Conservation (phyloP, 2,888 invertebrate genomes). For the Orchestes rusci region DNA sequence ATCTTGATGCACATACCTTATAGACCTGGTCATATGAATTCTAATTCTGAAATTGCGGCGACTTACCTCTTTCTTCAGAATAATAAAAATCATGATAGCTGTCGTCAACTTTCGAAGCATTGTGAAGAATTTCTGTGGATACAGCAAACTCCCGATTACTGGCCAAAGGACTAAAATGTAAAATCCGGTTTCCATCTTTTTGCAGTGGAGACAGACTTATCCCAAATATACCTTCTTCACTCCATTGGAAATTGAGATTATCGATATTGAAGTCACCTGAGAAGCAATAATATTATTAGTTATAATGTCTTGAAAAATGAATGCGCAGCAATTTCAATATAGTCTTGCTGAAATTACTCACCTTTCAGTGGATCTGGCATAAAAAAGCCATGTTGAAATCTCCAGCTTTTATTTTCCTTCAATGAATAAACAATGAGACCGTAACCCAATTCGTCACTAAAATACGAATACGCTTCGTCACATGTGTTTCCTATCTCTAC, state of each 20-base stretch:
- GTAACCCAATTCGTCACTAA: conserved; percentile 50
- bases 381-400: conserved; percentile 71
- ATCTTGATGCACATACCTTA: too few species aligned
- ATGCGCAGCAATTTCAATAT: too few species aligned
- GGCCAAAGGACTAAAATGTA: conserved; percentile 74
- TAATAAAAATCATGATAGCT: conserved; percentile 66
- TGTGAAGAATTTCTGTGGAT: conserved; percentile 64
- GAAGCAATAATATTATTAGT: conserved; percentile 3
- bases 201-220: conserved; percentile 63
- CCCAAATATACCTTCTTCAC: conserved; percentile 64
- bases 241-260: conserved; percentile 81
- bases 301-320: too few species aligned
- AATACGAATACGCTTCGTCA: conserved; percentile 32
- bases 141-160: conserved; percentile 74
- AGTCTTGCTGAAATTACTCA: too few species aligned
- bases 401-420: conserved; percentile 70
- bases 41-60: background rate
- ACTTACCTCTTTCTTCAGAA: conserved; percentile 52
- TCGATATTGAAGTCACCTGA: conserved; percentile 62
- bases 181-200: conserved; percentile 59
- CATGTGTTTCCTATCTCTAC: conserved; percentile 48
- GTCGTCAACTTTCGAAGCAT: conserved; percentile 58
- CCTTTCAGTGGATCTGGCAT: conserved; percentile 74
- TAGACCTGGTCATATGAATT: background rate
- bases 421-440: conserved; percentile 75